These are phyloP conservation scores for Sesamia nonagrioides DNA, from an alignment of 1,140 invertebrate species.

Conservation along the genomic window DNA sequence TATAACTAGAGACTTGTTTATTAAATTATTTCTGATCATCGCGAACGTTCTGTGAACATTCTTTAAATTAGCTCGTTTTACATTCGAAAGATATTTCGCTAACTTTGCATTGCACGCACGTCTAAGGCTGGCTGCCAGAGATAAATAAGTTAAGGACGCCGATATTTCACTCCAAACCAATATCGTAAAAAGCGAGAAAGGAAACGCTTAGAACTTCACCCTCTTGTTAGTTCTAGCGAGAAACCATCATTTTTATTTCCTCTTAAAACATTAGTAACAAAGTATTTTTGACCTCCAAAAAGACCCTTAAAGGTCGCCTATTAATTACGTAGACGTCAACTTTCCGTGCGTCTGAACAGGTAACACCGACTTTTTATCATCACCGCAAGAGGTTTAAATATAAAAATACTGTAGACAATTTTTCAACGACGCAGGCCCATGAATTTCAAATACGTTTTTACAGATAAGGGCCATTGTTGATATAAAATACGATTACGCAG, in stretches of 20 bases:
- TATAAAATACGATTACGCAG: slow-evolving; percentile 80
- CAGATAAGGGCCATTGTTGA: slow-evolving; percentile 77
- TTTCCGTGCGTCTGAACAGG: slow-evolving; percentile 59
- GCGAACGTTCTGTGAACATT: slow-evolving; percentile 44
- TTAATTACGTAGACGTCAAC: slow-evolving; percentile 59
- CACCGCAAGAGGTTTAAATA: slow-evolving; percentile 69
- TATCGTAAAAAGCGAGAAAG: slow-evolving; percentile 68
- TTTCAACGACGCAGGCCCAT: slow-evolving; percentile 71
- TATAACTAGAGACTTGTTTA: slow-evolving; percentile 38
- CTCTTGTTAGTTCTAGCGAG: slow-evolving; percentile 50
- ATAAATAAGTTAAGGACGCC: slow-evolving; percentile 75
- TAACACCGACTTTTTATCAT: slow-evolving; percentile 69
- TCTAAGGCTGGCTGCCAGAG: slow-evolving; percentile 66
- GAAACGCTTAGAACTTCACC: slow-evolving; percentile 63
- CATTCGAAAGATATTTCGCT: slow-evolving; percentile 57
- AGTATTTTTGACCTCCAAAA: slow-evolving; percentile 32
- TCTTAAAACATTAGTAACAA: not conserved
- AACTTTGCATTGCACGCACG: slow-evolving; percentile 70
- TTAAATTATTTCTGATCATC: slow-evolving; percentile 54
- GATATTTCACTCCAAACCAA: slow-evolving; percentile 78
- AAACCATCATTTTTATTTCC: slow-evolving; percentile 27
- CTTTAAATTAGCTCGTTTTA: slow-evolving; percentile 63
- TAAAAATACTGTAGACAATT: slow-evolving; percentile 75
- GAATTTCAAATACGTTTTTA: slow-evolving; percentile 79
- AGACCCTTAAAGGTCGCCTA: slow-evolving; percentile 45